Evolutionary conservation across 2,797 vertebrate species (phyloP).

Genomic region (Propithecus perrieri): DNA sequence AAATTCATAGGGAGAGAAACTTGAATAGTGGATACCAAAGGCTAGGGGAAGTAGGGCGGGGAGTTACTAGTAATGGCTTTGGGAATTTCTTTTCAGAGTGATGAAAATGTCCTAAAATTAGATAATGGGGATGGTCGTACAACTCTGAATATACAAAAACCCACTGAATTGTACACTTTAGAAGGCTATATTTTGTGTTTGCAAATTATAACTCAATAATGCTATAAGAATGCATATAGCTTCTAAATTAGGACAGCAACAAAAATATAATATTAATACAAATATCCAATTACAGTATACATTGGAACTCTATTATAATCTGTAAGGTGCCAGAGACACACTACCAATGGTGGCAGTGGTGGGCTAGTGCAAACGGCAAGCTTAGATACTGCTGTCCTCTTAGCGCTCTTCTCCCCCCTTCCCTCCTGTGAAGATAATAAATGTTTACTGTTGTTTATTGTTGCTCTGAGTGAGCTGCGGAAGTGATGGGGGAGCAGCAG

Average conservation of each 20-base stretch:
- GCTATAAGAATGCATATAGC: not conserved
- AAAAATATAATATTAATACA: not conserved
- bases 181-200: not conserved
- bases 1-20: not conserved
- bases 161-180: not conserved
- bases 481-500: not conserved
- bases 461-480: not conserved
- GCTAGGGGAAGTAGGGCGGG: not conserved
- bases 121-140: not conserved
- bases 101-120: constrained; percentile 15
- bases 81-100: not conserved
- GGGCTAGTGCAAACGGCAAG: not conserved
- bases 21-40: not conserved
- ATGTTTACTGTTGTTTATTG: not conserved
- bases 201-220: not conserved
- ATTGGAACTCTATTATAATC: not conserved
- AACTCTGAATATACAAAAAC: not conserved
- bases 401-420: not conserved
- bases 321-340: not conserved
- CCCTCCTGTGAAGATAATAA: not conserved
- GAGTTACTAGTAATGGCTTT: not conserved
- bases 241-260: constrained; percentile 24
- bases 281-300: not conserved
- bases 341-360: not conserved
- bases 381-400: not conserved